Evolutionary conservation across 2,113 vertebrate genomes (phyloP).

Genomic region (Neodontobutis hainanensis): DNA sequence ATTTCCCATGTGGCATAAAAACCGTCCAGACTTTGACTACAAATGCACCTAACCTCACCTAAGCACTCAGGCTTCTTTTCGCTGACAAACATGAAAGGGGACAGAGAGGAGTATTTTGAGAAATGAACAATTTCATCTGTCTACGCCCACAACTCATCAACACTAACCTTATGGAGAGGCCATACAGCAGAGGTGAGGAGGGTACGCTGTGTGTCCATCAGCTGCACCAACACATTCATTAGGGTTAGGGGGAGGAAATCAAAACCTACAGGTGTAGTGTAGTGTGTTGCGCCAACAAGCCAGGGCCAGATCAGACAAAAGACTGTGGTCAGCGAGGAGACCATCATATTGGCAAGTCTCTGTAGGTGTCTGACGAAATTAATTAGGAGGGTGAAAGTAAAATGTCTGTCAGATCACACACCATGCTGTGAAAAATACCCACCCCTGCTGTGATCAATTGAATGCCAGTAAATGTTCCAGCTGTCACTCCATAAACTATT

Average conservation of each 20-base stretch:
- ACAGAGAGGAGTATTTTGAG: slow-evolving; percentile 41
- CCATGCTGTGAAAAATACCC: slow-evolving; percentile 69
- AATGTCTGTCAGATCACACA: slow-evolving; percentile 63
- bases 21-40: slow-evolving; percentile 23
- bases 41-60: slow-evolving; percentile 38
- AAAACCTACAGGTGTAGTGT: slow-evolving; percentile 28
- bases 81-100: slow-evolving; percentile 29
- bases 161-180: slow-evolving; percentile 20
- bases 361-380: slow-evolving; percentile 65
- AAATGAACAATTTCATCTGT: slow-evolving; percentile 33
- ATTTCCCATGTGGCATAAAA: slow-evolving; percentile 48
- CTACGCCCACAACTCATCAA: slow-evolving; percentile 27
- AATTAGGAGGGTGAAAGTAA: slow-evolving; percentile 70
- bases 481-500: slow-evolving; percentile 74
- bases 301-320: slow-evolving; percentile 34
- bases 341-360: slow-evolving; percentile 35
- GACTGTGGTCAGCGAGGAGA: slow-evolving; percentile 49
- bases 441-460: slow-evolving; percentile 71
- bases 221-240: slow-evolving; percentile 52
- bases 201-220: slow-evolving; percentile 42
- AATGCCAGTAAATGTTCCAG: slow-evolving; percentile 74
- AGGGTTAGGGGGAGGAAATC: slow-evolving; percentile 30
- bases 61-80: slow-evolving; percentile 37
- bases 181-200: slow-evolving; percentile 17
- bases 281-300: slow-evolving; percentile 17